Evolutionary conservation across 2,888 invertebrate genomes (phyloP).

Genomic region (Cephus rjabovi): DNA sequence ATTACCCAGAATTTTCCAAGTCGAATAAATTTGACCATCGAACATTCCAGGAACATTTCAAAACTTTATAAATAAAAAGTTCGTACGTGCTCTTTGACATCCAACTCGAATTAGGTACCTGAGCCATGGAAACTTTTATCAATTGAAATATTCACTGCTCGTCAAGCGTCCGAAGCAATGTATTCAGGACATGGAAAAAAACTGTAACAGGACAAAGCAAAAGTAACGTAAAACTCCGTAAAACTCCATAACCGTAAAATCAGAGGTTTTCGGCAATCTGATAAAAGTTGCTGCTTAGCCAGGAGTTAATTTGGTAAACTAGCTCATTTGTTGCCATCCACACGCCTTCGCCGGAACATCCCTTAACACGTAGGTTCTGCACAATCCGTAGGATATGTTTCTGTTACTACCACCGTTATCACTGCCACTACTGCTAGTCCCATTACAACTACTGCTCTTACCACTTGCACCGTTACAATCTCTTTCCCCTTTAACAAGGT

Average conservation of each 20-base stretch:
- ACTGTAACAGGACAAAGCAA: neutral
- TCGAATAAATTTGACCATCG: neutral
- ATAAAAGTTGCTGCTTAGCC: slow-evolving; percentile 30
- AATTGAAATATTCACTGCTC: neutral
- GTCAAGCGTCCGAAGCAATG: too few relatives aligned
- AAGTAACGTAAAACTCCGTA: neutral
- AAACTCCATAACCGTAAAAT: neutral
- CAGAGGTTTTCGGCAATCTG: slow-evolving; percentile 1
- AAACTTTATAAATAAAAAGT: too few relatives aligned
- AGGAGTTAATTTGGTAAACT: slow-evolving; percentile 42
- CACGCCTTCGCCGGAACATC: slow-evolving; percentile 25
- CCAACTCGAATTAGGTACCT: too few relatives aligned
- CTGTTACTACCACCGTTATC: neutral
- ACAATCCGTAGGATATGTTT: slow-evolving; percentile 11
- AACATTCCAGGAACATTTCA: neutral
- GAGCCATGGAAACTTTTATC: too few relatives aligned
- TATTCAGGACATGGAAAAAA: too few relatives aligned
- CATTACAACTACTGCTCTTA: neutral
- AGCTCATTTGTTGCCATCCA: slow-evolving; percentile 35
- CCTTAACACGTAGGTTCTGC: slow-evolving; percentile 7
- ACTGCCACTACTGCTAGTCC: neutral
- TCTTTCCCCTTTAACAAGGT: neutral
- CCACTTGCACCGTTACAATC: neutral
- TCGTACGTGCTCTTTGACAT: too few relatives aligned
- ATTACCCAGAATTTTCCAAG: neutral